Percentiles rank a stretch among this genome's conserved stretches.
phyloP scores from a whole-genome alignment of 1,140 invertebrate species.

The Aporrectodea caliginosa region DNA sequence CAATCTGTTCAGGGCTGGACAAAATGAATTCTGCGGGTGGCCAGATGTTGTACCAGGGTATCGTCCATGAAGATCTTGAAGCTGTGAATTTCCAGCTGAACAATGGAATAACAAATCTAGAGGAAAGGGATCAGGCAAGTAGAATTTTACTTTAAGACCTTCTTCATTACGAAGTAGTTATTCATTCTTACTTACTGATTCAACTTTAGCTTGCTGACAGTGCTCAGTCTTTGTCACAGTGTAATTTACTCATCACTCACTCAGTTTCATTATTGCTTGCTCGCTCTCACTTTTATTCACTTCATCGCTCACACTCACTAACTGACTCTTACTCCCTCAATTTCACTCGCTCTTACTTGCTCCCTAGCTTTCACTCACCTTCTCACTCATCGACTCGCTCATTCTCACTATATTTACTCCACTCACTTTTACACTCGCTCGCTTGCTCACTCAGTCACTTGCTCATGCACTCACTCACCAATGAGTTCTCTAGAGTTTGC shows the following conservation, averaged over 20 bases:
- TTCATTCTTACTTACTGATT: too few relatives aligned
- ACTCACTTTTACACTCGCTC: too few relatives aligned
- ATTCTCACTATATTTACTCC: too few relatives aligned
- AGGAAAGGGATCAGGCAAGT: conserved; percentile 84
- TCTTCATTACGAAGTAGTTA: not conserved
- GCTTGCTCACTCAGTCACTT: too few relatives aligned
- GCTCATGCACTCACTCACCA: too few relatives aligned
- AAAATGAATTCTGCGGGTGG: conserved; percentile 29
- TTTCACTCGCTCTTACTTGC: not conserved
- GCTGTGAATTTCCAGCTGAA: conserved; percentile 42
- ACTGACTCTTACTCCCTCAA: conserved; percentile 6
- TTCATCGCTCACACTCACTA: not conserved
- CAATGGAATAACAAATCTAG: conserved; percentile 59
- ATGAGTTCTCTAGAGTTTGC: too few relatives aligned
- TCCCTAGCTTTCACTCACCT: conserved; percentile 12
- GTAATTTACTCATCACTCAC: too few relatives aligned
- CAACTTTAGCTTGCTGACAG: too few relatives aligned
- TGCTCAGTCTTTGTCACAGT: too few relatives aligned
- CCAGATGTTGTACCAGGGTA: conserved; percentile 47
- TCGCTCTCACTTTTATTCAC: conserved; percentile 4
- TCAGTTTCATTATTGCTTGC: conserved; percentile 18
- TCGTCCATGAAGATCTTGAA: conserved; percentile 42
- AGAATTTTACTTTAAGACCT: not conserved
- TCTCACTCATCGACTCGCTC: conserved; percentile 32
- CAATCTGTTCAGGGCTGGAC: too few relatives aligned